These are phyloP conservation scores for Danio tinwini DNA, from an alignment of 2,797 vertebrate genomes.

Conservation along the genomic window DNA sequence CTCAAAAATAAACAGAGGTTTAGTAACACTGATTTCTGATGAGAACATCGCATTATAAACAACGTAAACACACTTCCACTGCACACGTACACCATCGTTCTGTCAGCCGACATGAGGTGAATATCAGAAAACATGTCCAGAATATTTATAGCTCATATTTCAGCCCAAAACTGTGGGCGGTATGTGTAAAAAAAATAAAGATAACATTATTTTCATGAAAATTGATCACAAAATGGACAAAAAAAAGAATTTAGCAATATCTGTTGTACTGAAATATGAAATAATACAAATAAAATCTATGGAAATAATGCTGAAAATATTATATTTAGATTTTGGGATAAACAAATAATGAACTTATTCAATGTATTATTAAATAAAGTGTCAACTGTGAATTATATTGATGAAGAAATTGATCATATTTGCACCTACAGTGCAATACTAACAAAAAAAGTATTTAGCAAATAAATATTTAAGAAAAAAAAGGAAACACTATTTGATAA, in stretches of 20 bases:
- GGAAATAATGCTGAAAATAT: no score
- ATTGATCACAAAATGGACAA: no score
- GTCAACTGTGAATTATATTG: neutral
- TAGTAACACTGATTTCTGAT: constrained; percentile 18
- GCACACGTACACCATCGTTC: neutral
- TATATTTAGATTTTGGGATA: no score
- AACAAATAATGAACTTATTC: no score
- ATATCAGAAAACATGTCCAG: neutral
- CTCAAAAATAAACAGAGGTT: constrained; percentile 12
- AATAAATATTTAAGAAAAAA: no score
- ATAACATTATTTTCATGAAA: no score
- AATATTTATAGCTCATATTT: neutral
- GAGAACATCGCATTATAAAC: neutral
- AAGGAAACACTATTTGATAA: neutral
- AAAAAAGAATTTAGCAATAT: no score
- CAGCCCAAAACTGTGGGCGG: neutral
- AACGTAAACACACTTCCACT: neutral
- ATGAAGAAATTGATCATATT: neutral
- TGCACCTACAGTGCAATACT: no score
- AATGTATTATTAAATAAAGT: no score
- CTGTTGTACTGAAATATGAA: no score
- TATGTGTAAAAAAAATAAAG: neutral
- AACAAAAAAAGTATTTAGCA: neutral
- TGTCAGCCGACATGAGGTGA: neutral
- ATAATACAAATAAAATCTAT: no score